Conservation (phyloP, 2,888 invertebrate species). For the Horisme vitalbata region DNA sequence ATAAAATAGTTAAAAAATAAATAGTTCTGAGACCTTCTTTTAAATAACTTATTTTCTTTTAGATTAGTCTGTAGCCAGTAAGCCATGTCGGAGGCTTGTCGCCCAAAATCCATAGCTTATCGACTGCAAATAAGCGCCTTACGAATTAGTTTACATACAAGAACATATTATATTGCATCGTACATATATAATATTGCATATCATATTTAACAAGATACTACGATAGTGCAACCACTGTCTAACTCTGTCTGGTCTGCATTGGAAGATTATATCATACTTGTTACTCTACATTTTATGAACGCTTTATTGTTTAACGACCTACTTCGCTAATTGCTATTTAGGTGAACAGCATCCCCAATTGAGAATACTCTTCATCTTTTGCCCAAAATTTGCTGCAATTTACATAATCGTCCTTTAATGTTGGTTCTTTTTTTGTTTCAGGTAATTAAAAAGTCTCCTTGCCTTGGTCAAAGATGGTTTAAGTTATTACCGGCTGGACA, state of each 20-base stretch:
- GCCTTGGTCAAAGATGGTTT: too few species aligned
- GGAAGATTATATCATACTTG: slow-evolving; percentile 23
- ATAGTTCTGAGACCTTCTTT: too few species aligned
- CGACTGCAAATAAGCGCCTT: too few species aligned
- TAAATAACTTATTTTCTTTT: too few species aligned
- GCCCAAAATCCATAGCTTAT: too few species aligned
- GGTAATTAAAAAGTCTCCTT: slow-evolving; percentile 29
- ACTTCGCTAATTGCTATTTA: slow-evolving; percentile 40
- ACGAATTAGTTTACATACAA: too few species aligned
- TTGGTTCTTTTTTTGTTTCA: slow-evolving; percentile 35
- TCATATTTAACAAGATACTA: background rate
- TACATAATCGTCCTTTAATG: background rate
- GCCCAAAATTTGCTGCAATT: slow-evolving; percentile 3
- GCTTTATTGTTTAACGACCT: slow-evolving; percentile 40
- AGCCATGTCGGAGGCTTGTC: too few species aligned
- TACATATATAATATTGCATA: too few species aligned
- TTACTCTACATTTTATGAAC: slow-evolving; percentile 31
- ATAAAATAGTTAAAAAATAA: too few species aligned
- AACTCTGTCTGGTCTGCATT: slow-evolving; percentile 8
- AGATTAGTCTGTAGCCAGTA: too few species aligned
- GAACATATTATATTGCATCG: too few species aligned
- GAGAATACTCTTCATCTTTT: slow-evolving; percentile 11
- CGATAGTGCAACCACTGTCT: background rate
- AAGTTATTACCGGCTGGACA: too few species aligned
- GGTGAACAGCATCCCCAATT: slow-evolving; percentile 35